phyloP scores from a whole-genome alignment of 1,140 invertebrate genomes.

The Drosophila funebris region DNA sequence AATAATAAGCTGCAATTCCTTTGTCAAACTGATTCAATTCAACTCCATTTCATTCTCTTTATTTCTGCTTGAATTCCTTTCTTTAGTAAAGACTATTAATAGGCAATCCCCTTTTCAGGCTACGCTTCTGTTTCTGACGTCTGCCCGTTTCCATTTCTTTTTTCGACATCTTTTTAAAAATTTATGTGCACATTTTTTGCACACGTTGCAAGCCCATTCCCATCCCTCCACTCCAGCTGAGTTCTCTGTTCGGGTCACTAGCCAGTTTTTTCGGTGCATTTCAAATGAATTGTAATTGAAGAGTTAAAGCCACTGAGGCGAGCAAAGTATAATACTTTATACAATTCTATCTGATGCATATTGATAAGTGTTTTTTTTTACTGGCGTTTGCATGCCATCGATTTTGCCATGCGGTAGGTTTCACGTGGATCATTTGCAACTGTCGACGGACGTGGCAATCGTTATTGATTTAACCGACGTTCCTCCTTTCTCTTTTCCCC shows the following conservation, averaged over 20 bases:
- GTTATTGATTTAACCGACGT: conserved; percentile 69
- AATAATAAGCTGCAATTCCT: neutral
- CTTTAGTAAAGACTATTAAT: conserved; percentile 7
- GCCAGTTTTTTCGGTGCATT: conserved; percentile 26
- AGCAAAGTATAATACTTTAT: neutral
- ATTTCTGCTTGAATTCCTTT: neutral
- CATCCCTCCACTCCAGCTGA: neutral
- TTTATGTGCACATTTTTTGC: conserved; percentile 45
- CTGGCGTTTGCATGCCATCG: conserved; percentile 36
- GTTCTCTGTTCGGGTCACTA: conserved; percentile 13
- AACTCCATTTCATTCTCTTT: neutral
- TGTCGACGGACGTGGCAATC: conserved; percentile 53
- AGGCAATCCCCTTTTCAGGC: neutral
- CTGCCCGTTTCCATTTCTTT: conserved; percentile 25
- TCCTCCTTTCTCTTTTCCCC: neutral
- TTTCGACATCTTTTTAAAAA: conserved; percentile 35
- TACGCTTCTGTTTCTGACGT: conserved; percentile 48
- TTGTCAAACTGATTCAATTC: neutral
- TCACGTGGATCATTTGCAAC: conserved; percentile 37
- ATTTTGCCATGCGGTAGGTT: conserved; percentile 36
- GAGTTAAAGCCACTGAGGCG: conserved; percentile 1
- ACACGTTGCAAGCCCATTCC: conserved; percentile 5
- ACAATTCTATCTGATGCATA: conserved; percentile 19
- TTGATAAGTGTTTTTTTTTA: conserved; percentile 36
- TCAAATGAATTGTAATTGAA: conserved; percentile 39